These are phyloP conservation scores for Lepidurus apus DNA, from an alignment of 1,140 invertebrate genomes.

Conservation along the genomic window DNA sequence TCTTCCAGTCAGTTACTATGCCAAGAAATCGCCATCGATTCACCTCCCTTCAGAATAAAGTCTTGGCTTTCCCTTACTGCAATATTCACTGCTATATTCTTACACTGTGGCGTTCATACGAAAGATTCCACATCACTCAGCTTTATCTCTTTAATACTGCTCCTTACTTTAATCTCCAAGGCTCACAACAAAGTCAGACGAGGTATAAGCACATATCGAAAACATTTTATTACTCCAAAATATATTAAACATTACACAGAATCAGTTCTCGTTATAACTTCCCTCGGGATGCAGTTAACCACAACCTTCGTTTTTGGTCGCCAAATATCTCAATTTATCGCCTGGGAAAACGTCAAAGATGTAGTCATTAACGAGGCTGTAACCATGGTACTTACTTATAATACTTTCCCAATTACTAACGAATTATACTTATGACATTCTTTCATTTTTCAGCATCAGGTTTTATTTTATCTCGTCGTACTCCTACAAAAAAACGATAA, in stretches of 20 bases:
- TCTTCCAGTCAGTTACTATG: neutral
- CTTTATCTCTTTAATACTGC: slow-evolving; percentile 13
- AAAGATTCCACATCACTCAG: slow-evolving; percentile 15
- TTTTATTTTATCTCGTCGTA: slow-evolving; percentile 33
- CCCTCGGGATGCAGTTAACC: slow-evolving; percentile 29
- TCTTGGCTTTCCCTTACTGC: slow-evolving; percentile 30
- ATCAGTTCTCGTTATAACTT: slow-evolving; percentile 28
- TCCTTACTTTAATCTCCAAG: neutral
- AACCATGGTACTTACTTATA: slow-evolving; percentile 28
- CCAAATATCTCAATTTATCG: slow-evolving; percentile 28
- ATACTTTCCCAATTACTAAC: neutral
- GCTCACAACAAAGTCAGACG: slow-evolving; percentile 9
- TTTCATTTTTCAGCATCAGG: slow-evolving; percentile 25
- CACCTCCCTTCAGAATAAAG: slow-evolving; percentile 23
- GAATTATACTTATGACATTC: neutral
- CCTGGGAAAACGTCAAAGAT: slow-evolving; percentile 31
- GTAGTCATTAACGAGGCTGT: slow-evolving; percentile 32
- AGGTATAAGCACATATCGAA: neutral
- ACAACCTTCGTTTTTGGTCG: slow-evolving; percentile 30
- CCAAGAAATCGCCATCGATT: slow-evolving; percentile 30
- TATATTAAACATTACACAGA: neutral
- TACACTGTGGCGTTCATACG: slow-evolving; percentile 27
- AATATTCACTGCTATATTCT: slow-evolving; percentile 29
- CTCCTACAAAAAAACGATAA: slow-evolving; percentile 23
- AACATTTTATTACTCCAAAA: neutral